Evolutionary conservation across 35 echinoderm and acorn worm species (phyloP).

Genomic region (Lytechinus pictus): DNA sequence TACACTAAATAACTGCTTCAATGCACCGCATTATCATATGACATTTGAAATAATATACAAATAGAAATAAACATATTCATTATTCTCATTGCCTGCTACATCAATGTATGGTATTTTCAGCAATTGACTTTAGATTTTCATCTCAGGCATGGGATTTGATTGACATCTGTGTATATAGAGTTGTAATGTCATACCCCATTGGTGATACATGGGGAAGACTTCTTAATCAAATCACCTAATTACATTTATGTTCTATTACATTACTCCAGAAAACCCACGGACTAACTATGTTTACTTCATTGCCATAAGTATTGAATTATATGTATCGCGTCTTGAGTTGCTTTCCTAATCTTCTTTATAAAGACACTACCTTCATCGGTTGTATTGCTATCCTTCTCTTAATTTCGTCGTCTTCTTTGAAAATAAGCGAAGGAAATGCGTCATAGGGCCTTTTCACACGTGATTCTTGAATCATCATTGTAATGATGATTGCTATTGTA

Average conservation of each 20-base stretch:
- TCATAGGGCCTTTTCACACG: background rate
- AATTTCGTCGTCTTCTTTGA: background rate
- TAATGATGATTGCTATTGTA: no score
- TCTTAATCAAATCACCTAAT: background rate
- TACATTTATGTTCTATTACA: conserved; percentile 15
- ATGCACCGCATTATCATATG: no score
- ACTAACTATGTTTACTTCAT: conserved; percentile 13
- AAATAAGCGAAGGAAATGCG: background rate
- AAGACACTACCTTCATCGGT: background rate
- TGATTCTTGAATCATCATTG: no score
- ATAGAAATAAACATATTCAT: no score
- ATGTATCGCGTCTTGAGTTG: background rate
- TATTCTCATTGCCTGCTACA: no score
- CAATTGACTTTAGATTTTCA: background rate
- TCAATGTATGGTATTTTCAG: no score
- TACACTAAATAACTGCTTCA: no score
- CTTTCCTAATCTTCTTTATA: background rate
- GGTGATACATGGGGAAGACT: background rate
- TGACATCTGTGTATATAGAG: background rate
- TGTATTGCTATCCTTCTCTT: background rate
- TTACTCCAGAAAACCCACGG: background rate
- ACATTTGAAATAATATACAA: no score
- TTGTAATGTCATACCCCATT: background rate
- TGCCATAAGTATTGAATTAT: conserved; percentile 14
- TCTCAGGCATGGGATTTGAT: background rate